These are phyloP conservation scores for Gymnobelideus leadbeateri DNA, from an alignment of 2,113 vertebrate genomes.

Conservation along the genomic window DNA sequence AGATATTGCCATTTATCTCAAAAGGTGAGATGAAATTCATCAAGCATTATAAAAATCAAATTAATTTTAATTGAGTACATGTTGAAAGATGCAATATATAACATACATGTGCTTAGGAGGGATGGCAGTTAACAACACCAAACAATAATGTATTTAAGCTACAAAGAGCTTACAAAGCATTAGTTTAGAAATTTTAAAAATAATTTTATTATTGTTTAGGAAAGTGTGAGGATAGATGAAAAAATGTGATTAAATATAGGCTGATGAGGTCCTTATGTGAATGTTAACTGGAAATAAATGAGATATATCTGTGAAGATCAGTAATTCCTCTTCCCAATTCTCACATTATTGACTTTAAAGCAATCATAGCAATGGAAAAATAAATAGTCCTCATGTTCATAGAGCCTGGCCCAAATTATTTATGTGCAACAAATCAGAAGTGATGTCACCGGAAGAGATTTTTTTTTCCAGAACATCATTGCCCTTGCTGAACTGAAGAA, in stretches of 20 bases:
- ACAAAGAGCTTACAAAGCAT: not conserved
- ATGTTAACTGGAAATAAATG: slow-evolving; percentile 35
- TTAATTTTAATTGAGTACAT: not conserved
- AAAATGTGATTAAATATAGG: not conserved
- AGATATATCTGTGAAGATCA: slow-evolving; percentile 25
- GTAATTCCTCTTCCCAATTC: not conserved
- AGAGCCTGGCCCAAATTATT: not conserved
- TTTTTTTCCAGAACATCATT: not conserved
- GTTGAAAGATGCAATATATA: not conserved
- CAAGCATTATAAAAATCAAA: slow-evolving; percentile 26
- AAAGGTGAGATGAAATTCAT: slow-evolving; percentile 28
- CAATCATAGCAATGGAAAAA: not conserved
- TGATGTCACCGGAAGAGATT: not conserved
- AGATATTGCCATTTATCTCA: slow-evolving; percentile 1
- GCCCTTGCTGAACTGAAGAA: not conserved
- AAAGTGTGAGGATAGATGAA: slow-evolving; percentile 21
- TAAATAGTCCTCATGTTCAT: not conserved
- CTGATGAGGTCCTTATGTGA: not conserved
- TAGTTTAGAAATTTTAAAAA: slow-evolving; percentile 35
- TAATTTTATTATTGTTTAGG: slow-evolving; percentile 47
- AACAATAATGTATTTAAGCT: not conserved
- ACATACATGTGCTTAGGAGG: not conserved
- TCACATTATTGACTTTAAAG: not conserved
- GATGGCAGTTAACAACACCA: not conserved
- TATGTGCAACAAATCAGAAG: not conserved